phyloP scores from a whole-genome alignment of 53 echinoderm and acorn worm species.

The Echinometra lucunter region DNA sequence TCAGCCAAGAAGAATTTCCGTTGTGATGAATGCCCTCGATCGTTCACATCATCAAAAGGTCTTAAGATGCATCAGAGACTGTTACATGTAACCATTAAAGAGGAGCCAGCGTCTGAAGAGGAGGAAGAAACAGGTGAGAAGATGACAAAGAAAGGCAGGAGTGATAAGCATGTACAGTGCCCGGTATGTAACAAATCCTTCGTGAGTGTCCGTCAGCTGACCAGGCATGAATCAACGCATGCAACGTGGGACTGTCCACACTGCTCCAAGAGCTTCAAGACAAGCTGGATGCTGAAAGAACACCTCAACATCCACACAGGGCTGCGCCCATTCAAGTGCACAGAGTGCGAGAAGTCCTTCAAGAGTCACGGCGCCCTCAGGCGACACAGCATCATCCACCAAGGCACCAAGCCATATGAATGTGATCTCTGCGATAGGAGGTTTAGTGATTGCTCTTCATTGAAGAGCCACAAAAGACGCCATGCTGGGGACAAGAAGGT shows the following conservation, averaged over 20 bases:
- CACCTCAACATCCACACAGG: constrained; percentile 43
- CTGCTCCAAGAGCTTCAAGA: constrained; percentile 24
- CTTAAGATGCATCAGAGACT: constrained; percentile 36
- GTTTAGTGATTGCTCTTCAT: constrained; percentile 19
- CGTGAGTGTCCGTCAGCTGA: background rate
- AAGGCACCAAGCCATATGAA: constrained; percentile 1
- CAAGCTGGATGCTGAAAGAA: background rate
- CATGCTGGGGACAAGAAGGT: constrained; percentile 39
- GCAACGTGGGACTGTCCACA: constrained; percentile 7
- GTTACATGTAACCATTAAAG: background rate
- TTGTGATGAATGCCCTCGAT: background rate
- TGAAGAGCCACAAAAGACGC: constrained; percentile 17
- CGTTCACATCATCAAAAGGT: background rate
- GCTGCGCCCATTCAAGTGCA: constrained; percentile 15
- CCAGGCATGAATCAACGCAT: constrained; percentile 61
- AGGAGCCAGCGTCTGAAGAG: constrained; percentile 12
- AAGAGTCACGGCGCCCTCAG: background rate
- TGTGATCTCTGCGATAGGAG: constrained; percentile 41
- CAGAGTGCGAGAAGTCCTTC: constrained; percentile 57
- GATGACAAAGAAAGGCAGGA: background rate
- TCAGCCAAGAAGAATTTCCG: background rate
- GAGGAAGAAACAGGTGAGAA: background rate
- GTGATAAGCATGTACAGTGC: constrained; percentile 4
- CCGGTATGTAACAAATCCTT: constrained; percentile 60
- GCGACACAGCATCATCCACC: constrained; percentile 64